Conservation (phyloP, 1,140 invertebrate genomes). For the Pseudomyrmex pallidus region DNA sequence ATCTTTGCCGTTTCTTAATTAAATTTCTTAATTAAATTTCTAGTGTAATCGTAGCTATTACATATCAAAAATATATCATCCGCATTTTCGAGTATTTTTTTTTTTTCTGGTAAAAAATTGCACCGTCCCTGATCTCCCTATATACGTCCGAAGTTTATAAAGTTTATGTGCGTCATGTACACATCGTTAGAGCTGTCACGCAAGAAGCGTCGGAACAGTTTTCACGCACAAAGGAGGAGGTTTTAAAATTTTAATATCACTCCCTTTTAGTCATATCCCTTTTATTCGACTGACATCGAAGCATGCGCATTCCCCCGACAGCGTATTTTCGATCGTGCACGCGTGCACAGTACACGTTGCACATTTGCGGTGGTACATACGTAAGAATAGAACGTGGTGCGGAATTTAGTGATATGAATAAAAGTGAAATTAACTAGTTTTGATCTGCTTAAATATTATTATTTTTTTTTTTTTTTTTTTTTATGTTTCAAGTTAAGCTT, state of each 20-base stretch:
- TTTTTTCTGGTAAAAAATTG: neutral
- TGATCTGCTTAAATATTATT: too few species aligned
- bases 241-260: neutral
- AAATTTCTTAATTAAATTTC: neutral
- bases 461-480: too few species aligned
- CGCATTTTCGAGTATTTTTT: neutral
- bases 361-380: too few species aligned
- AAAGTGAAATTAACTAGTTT: too few species aligned
- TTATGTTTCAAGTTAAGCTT: too few species aligned
- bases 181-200: neutral
- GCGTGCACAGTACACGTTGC: too few species aligned
- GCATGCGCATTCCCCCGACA: neutral
- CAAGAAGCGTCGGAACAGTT: neutral
- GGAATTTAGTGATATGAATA: too few species aligned
- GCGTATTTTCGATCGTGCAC: neutral
- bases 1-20: neutral
- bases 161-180: neutral
- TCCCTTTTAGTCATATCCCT: neutral
- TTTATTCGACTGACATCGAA: neutral
- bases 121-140: slow-evolving; percentile 6
- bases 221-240: neutral
- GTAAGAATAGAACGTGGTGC: too few species aligned
- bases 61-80: neutral
- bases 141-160: neutral
- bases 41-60: neutral